Evolutionary conservation across 2,113 vertebrate genomes (phyloP), one percentile per base, ranked within the genome.

Genomic region (Clarias batrachus): DNA sequence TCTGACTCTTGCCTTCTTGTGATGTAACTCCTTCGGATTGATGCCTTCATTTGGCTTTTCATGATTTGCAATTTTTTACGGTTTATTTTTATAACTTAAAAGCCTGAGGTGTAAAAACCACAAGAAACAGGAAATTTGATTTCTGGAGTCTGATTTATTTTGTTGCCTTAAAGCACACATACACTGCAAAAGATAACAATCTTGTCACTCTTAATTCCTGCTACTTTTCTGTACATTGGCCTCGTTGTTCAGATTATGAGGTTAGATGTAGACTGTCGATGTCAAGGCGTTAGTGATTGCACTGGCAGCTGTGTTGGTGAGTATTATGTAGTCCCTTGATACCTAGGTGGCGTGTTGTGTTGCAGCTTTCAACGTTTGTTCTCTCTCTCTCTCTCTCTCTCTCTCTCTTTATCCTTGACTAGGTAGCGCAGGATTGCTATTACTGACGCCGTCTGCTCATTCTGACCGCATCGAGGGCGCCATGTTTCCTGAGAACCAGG

Each of bases 351-450:
- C 6, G 56, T 27, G 19, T 30, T 71, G 27, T 56, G 41, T 82
- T 16, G 27, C 16, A 59, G n/a, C n/a, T 59, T 60, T 79, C 16
- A 60, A 79, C 17, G 9, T 19, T 62, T n/a, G 3, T 48, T 11
- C 11, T 2, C 8, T 11, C 11, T 1, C 7, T 65, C n/a, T 62
- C 33, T 82, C 84, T 89, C 82, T 83, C 82, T 81, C 33, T 48
- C 30, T 33, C 30, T 33, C 30, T 33, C 30, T 33, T n/a, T 85
- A 82, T 89, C 84, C 82, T 81, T 82, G 37, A 41, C n/a, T 92
- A 96, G 95, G 95, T 90, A 95, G 94, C 90, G 94, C 95, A 91
- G 95, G 92, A 85, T 93, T 94, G 91, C 94, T 88, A 8, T 79
- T 90, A 93, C 90, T 93, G 92, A 92, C 93, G 92, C 92, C 94